Conservation (phyloP, 2,113 vertebrate species). For the Sphaerodactylus townsendi region DNA sequence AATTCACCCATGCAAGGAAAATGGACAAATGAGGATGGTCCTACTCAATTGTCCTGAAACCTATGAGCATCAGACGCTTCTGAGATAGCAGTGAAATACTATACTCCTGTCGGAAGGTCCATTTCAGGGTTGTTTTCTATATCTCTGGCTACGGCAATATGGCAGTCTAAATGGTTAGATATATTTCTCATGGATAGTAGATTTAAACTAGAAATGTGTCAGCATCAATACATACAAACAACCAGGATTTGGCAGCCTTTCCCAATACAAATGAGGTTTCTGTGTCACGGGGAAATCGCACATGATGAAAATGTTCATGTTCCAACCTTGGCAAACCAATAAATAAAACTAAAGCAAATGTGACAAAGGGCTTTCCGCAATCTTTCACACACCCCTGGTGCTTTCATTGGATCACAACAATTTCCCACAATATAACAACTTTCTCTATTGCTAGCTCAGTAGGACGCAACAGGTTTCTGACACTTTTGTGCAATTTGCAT, state of each 20-base stretch:
- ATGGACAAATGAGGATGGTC: not conserved
- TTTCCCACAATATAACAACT: not conserved
- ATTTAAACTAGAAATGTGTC: not conserved
- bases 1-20: not conserved
- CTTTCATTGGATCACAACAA: not conserved
- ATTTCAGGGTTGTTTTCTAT: not conserved
- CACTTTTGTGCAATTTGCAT: not conserved
- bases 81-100: not conserved
- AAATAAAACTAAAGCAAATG: not conserved
- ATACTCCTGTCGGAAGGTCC: not conserved
- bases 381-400: slow-evolving; percentile 5
- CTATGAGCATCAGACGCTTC: too few species aligned
- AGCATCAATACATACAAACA: not conserved
- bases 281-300: not conserved
- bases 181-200: not conserved
- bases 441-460: not conserved
- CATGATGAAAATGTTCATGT: not conserved
- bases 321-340: not conserved
- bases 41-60: too few species aligned
- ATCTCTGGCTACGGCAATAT: not conserved
- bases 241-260: not conserved
- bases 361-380: not conserved
- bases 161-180: not conserved
- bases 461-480: not conserved
- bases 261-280: not conserved